A percentile compares a stretch with the other conserved stretches of the same genome.
Evolutionary conservation across 2,113 vertebrate species (phyloP).

Genomic region (Athene noctua): DNA sequence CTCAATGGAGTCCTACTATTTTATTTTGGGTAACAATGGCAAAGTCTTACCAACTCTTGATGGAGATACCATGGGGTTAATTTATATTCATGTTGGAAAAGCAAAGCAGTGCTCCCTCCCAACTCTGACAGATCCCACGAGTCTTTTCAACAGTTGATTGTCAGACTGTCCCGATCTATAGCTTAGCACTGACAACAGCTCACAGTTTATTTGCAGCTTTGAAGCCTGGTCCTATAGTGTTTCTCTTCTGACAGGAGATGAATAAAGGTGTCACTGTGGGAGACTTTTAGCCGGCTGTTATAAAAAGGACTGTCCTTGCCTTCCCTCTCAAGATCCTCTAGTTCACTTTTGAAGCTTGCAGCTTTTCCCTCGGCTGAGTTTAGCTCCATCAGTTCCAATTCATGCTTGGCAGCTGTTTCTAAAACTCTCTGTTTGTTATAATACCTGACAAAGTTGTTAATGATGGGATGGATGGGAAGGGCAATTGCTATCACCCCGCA

Average conservation of each 20-base stretch:
- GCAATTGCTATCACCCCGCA: constrained; percentile 96
- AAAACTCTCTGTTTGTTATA: constrained; percentile 96
- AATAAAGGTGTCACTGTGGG: constrained; percentile 85
- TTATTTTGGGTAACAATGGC: neutral
- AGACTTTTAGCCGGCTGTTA: constrained; percentile 75
- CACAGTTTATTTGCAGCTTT: constrained; percentile 77
- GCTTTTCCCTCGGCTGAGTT: constrained; percentile 74
- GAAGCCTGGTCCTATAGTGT: constrained; percentile 76
- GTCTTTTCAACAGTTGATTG: constrained; percentile 1
- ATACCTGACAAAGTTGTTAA: constrained; percentile 96
- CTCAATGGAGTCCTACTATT: neutral
- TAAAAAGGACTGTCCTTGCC: constrained; percentile 47
- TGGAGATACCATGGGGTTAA: constrained; percentile 33
- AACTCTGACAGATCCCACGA: neutral
- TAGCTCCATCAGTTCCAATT: constrained; percentile 93
- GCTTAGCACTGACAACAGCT: constrained; percentile 6
- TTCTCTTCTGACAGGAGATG: constrained; percentile 82
- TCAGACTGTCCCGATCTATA: neutral
- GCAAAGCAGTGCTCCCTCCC: constrained; percentile 26
- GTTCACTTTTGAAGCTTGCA: constrained; percentile 38
- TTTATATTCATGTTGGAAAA: constrained; percentile 39
- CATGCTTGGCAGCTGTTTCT: constrained; percentile 93
- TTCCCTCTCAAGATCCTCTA: constrained; percentile 51
- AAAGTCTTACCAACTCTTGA: constrained; percentile 67
- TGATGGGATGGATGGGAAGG: constrained; percentile 95